phyloP scores from a whole-genome alignment of 2,888 invertebrate genomes.

The Nymphalis urticae region DNA sequence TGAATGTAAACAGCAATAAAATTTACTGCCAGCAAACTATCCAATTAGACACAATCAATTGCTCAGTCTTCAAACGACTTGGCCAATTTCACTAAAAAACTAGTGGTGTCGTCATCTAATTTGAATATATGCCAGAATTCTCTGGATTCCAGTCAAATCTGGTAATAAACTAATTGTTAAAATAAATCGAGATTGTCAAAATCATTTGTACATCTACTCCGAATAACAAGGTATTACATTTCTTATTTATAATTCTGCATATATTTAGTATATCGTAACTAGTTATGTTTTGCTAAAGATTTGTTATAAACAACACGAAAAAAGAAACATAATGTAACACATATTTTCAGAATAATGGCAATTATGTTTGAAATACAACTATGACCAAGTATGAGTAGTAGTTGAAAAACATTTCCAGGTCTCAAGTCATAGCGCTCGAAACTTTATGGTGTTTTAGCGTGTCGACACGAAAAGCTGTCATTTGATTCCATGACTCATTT shows the following conservation, averaged over 20 bases:
- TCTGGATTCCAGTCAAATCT: slow-evolving; percentile 29
- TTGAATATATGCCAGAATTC: slow-evolving; percentile 41
- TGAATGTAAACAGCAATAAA: slow-evolving; percentile 43
- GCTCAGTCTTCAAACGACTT: slow-evolving; percentile 46
- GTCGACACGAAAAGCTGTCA: slow-evolving; percentile 50
- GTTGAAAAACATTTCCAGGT: slow-evolving; percentile 15
- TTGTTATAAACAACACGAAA: too few relatives aligned
- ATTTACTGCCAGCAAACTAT: slow-evolving; percentile 47
- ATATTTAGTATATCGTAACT: too few relatives aligned
- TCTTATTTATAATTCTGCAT: neutral
- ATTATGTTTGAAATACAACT: neutral
- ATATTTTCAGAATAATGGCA: neutral
- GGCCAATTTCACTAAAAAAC: slow-evolving; percentile 43
- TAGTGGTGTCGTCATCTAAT: slow-evolving; percentile 22
- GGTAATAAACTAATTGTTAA: slow-evolving; percentile 11
- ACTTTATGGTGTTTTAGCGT: slow-evolving; percentile 49
- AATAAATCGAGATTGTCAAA: slow-evolving; percentile 7
- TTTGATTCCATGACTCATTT: slow-evolving; percentile 51
- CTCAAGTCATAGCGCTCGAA: slow-evolving; percentile 29
- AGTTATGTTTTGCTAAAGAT: too few relatives aligned
- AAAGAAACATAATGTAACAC: neutral
- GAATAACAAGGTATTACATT: neutral
- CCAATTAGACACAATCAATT: slow-evolving; percentile 65
- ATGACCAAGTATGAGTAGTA: neutral
- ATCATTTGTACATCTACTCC: neutral